Evolutionary conservation across 2,797 vertebrate genomes (phyloP), one percentile per base, ranked within the genome.

Genomic region (Oreortyx pictus): DNA sequence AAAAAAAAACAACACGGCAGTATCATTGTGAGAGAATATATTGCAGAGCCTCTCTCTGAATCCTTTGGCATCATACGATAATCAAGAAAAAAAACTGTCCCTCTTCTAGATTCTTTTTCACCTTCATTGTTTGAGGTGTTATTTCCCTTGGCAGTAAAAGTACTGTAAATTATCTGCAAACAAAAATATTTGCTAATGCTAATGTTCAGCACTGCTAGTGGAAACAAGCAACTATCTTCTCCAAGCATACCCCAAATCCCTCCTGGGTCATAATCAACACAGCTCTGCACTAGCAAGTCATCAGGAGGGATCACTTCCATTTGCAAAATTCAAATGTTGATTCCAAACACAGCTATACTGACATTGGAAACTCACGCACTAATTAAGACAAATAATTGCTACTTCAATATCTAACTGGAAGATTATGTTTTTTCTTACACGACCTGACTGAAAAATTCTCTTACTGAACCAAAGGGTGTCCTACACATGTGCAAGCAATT

Each of bases 401-500:
- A 17, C 71, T 77, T 57, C 49, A 46, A 14, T 89, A 85, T 31
- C 88, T 54, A 72, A 62, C 9, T 37, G 18, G 10, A 72, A 72
- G 3, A 50, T 49, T 19, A 43, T 0, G 0, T 7, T 72, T 35
- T 1, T 72, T 75, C 46, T 37, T 56, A 65, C 8, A 41, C 5
- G 3, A 82, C 76, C 35, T 71, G 13, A 29, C 39, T 88, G 14
- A 73, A 52, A 27, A 49, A 37, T 43, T 70, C 72, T 68, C 39
- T 35, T 13, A n/a, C 4, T 59, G 59, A 78, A 76, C 7, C 2
- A 31, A 70, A 70, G 43, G 14, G 14, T 12, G 61, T 14, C 49
- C 19, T 59, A 4, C 7, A 50, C 2, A 4, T 0, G 0, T 11
- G 2, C 11, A 25, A 14, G 5, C 3, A 74, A 5, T 66, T 54